These are phyloP conservation scores for Drosophila prosaltans DNA, from an alignment of 1,140 invertebrate genomes.

Conservation along the genomic window DNA sequence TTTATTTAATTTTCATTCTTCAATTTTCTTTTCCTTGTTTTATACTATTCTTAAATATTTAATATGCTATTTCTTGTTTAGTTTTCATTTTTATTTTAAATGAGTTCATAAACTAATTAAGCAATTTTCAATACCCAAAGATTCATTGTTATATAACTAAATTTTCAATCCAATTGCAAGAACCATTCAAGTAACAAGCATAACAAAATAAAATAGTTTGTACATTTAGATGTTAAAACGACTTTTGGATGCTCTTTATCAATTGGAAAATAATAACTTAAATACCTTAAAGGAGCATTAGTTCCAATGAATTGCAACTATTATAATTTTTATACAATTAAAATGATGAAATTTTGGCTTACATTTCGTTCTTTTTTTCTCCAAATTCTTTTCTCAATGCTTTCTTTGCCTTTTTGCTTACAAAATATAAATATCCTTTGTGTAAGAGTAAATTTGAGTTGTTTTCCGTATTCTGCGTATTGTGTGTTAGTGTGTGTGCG, in stretches of 20 bases:
- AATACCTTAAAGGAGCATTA: too few species aligned
- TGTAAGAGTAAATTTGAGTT: conserved; percentile 20
- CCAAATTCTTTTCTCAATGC: too few species aligned
- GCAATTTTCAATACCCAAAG: neutral
- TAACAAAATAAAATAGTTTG: neutral
- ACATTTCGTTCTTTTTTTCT: too few species aligned
- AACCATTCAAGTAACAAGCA: neutral
- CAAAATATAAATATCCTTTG: neutral
- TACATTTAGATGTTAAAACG: neutral
- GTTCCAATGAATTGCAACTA: too few species aligned
- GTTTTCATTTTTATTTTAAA: neutral
- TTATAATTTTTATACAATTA: too few species aligned
- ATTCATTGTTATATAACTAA: neutral
- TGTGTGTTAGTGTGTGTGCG: conserved; percentile 22
- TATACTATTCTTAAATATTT: too few species aligned
- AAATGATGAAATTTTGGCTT: too few species aligned
- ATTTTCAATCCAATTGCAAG: neutral
- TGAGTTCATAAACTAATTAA: neutral
- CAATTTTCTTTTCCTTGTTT: too few species aligned
- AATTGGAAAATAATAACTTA: neutral
- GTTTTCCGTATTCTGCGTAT: conserved; percentile 59
- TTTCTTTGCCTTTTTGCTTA: too few species aligned
- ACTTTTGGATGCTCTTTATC: neutral
- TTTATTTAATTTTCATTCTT: too few species aligned
- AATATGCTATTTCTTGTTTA: neutral